Percentiles rank a stretch among this genome's conserved stretches.
Evolutionary conservation across 2,888 invertebrate species (phyloP).

Genomic region (Trachelus stipa): DNA sequence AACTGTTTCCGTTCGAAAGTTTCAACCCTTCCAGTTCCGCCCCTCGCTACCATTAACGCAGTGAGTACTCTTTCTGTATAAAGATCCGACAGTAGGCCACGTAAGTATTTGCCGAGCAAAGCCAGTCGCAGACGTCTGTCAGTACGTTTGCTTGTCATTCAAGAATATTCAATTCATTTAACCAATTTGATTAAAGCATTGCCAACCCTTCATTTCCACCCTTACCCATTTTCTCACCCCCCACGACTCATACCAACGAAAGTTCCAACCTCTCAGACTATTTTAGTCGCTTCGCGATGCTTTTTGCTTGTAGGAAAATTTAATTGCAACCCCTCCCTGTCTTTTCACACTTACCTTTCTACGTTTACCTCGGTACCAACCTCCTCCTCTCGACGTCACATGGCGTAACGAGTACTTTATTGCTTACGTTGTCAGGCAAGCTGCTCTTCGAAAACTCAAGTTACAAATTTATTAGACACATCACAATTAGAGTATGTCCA

Average conservation of each 20-base stretch:
- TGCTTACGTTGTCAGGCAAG: not conserved
- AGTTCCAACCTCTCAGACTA: too few relatives aligned
- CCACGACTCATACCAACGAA: too few relatives aligned
- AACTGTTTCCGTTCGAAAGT: not conserved
- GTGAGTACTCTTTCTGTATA: not conserved
- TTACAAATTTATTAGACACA: too few relatives aligned
- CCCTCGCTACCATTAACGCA: too few relatives aligned
- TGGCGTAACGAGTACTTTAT: not conserved
- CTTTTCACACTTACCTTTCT: too few relatives aligned
- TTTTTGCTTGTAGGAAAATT: constrained; percentile 1
- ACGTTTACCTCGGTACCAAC: not conserved
- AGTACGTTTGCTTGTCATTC: not conserved
- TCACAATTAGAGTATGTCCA: too few relatives aligned
- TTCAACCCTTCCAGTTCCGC: too few relatives aligned
- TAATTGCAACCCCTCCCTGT: not conserved
- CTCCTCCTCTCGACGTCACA: not conserved
- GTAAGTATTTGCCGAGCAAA: not conserved
- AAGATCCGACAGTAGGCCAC: not conserved
- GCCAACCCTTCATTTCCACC: too few relatives aligned
- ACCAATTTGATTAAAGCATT: not conserved
- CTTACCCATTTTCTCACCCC: too few relatives aligned
- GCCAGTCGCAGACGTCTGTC: not conserved
- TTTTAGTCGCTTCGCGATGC: too few relatives aligned
- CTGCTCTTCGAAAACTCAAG: too few relatives aligned
- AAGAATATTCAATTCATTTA: constrained; percentile 1